Percentiles rank a stretch among this genome's conserved stretches.
These are phyloP conservation scores for Amphiura filiformis DNA, from an alignment of 35 echinoderm and acorn worm species.

Conservation along the genomic window DNA sequence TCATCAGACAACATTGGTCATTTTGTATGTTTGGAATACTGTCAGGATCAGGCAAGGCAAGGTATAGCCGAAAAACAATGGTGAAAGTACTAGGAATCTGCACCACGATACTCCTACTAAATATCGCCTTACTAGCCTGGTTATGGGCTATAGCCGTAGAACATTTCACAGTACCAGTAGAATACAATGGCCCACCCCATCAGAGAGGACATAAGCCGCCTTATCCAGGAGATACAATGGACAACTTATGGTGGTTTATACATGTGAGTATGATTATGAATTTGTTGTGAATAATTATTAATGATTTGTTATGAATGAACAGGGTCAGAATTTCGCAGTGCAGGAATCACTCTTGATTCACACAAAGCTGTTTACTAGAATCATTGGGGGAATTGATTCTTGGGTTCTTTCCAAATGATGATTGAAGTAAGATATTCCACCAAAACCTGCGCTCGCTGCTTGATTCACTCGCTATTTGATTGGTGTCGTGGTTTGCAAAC, in stretches of 20 bases:
- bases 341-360: too few species aligned
- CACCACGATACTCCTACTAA: slow-evolving; percentile 28
- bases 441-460: too few species aligned
- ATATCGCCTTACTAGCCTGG: slow-evolving; percentile 47
- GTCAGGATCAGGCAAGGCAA: not conserved
- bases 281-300: too few species aligned
- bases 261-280: slow-evolving; percentile 74
- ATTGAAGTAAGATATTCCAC: too few species aligned
- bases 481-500: too few species aligned
- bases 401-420: too few species aligned
- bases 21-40: not conserved
- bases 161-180: slow-evolving; percentile 73
- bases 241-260: slow-evolving; percentile 96
- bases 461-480: too few species aligned
- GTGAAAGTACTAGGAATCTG: slow-evolving; percentile 32
- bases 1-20: too few species aligned
- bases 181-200: slow-evolving; percentile 68
- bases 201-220: slow-evolving; percentile 57
- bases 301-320: too few species aligned
- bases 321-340: too few species aligned
- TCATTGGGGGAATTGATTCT: too few species aligned
- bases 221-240: slow-evolving; percentile 56
- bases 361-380: too few species aligned
- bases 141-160: slow-evolving; percentile 49
- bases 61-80: slow-evolving; percentile 24